phyloP scores from a whole-genome alignment of 2,888 invertebrate species.

The Nebria salina region DNA sequence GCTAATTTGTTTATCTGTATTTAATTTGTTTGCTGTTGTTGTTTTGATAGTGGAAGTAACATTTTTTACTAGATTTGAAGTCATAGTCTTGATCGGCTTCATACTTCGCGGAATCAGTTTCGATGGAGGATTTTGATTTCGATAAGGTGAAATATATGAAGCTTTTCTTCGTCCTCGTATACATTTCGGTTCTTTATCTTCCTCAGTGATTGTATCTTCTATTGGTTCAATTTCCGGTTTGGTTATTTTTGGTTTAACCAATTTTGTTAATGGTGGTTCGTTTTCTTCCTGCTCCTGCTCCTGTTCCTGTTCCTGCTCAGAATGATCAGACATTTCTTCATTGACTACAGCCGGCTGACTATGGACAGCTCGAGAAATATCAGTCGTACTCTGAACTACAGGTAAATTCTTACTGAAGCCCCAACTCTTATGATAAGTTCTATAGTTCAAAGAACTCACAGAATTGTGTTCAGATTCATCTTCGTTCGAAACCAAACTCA shows the following conservation, averaged over 20 bases:
- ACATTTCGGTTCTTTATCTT: slow-evolving; percentile 56
- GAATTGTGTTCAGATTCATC: slow-evolving; percentile 75
- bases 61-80: slow-evolving; percentile 59
- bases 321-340: slow-evolving; percentile 7
- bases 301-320: slow-evolving; percentile 48
- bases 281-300: slow-evolving; percentile 60
- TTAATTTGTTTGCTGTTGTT: slow-evolving; percentile 8
- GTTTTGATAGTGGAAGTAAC: slow-evolving; percentile 54
- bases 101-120: slow-evolving; percentile 53
- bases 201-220: slow-evolving; percentile 60
- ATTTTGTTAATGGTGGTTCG: slow-evolving; percentile 59
- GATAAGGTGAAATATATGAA: slow-evolving; percentile 63
- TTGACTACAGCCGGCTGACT: background rate
- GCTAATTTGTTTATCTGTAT: slow-evolving; percentile 6
- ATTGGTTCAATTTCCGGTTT: slow-evolving; percentile 71
- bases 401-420: slow-evolving; percentile 66
- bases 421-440: slow-evolving; percentile 68
- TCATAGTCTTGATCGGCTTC: slow-evolving; percentile 56
- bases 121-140: slow-evolving; percentile 50
- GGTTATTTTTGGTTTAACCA: slow-evolving; percentile 53
- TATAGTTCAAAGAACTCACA: slow-evolving; percentile 68
- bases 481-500: slow-evolving; percentile 78
- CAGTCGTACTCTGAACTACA: slow-evolving; percentile 57
- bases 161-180: slow-evolving; percentile 74
- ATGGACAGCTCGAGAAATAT: slow-evolving; percentile 59